phyloP scores from a whole-genome alignment of 37 sponge, comb jelly and placozoan genomes.

The Halisarca cf. caerulea region DNA sequence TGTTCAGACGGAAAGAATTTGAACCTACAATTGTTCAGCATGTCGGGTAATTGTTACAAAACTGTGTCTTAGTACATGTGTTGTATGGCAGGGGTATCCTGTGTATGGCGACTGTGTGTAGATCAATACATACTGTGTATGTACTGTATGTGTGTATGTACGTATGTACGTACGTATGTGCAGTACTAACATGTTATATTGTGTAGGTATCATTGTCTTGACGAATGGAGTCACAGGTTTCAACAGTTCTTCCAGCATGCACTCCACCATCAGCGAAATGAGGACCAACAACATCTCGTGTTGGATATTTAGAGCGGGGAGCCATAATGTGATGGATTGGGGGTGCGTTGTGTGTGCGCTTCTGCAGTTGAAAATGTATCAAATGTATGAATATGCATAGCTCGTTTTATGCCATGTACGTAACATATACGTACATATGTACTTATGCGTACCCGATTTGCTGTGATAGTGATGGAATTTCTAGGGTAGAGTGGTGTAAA shows the following conservation, averaged over 20 bases:
- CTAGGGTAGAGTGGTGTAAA: no score
- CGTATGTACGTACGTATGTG: no score
- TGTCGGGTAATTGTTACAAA: no score
- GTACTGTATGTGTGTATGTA: not conserved
- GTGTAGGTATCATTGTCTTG: conserved; percentile 52
- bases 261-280: conserved; percentile 51
- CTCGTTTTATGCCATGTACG: no score
- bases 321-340: conserved; percentile 1
- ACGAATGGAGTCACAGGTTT: conserved; percentile 78
- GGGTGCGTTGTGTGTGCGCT: no score
- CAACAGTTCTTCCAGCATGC: conserved; percentile 47
- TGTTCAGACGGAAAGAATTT: no score
- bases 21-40: no score
- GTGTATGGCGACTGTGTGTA: not conserved
- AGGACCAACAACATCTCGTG: conserved; percentile 68
- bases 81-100: not conserved
- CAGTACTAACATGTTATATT: not conserved
- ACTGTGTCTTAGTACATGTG: not conserved
- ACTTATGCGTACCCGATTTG: no score
- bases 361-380: no score
- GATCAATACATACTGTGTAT: not conserved
- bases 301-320: conserved; percentile 70
- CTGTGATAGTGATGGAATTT: no score
- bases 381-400: no score
- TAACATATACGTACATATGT: no score